Evolutionary conservation across 53 echinoderm and acorn worm species (phyloP).

Genomic region (Arbacia lixula): DNA sequence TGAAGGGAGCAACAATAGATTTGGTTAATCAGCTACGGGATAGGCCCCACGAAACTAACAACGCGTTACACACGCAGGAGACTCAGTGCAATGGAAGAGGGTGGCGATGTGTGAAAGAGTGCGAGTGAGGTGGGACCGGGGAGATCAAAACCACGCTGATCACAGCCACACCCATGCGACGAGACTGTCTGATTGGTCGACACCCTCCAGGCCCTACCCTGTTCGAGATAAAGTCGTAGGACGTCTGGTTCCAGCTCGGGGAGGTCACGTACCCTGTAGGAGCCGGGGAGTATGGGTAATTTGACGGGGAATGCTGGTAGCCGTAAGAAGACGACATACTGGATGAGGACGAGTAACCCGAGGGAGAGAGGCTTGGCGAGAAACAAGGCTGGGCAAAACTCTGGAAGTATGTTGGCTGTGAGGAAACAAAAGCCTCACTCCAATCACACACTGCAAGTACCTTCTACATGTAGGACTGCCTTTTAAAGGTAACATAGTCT

Average conservation of each 20-base stretch:
- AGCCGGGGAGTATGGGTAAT: conserved; percentile 16
- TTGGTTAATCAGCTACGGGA: no score
- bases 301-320: neutral
- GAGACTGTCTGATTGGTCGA: conserved; percentile 23
- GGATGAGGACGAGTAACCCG: conserved; percentile 21
- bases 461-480: no score
- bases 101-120: neutral
- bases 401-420: conserved; percentile 37
- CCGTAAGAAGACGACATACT: neutral
- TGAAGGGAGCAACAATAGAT: no score
- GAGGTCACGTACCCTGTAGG: conserved; percentile 12
- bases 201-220: conserved; percentile 18
- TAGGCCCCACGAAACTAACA: no score
- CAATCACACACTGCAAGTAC: no score
- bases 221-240: conserved; percentile 4
- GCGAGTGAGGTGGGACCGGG: neutral
- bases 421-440: no score
- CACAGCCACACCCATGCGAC: conserved; percentile 34
- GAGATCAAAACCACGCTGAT: conserved; percentile 3
- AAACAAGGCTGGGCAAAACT: conserved; percentile 19
- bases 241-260: conserved; percentile 26
- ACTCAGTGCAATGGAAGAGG: no score
- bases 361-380: conserved; percentile 24
- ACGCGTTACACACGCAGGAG: no score
- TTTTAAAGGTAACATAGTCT: no score